Conservation (phyloP, 2,888 invertebrate species). For the Epirrhoe tristata region DNA sequence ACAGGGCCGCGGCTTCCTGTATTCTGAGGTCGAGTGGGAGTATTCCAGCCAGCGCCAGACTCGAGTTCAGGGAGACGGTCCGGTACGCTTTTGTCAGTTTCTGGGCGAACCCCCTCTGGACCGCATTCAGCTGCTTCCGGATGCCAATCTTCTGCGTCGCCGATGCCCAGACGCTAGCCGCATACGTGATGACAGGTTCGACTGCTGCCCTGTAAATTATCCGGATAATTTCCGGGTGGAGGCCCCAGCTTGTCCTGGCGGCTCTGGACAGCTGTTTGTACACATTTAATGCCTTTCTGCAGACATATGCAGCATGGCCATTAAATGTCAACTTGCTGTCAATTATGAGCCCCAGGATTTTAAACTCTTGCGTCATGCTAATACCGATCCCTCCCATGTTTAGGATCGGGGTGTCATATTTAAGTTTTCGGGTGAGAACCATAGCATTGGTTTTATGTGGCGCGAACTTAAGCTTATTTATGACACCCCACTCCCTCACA, state of each 20-base stretch:
- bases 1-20: neutral
- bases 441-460: conserved; percentile 12
- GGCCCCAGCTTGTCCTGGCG: conserved; percentile 21
- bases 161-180: conserved; percentile 10
- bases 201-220: conserved; percentile 11
- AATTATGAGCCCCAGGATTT: conserved; percentile 18
- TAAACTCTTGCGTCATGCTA: conserved; percentile 1
- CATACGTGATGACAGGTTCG: conserved; percentile 2
- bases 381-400: conserved; percentile 18
- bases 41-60: conserved; percentile 16
- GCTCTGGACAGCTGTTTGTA: conserved; percentile 16
- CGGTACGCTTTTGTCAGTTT: conserved; percentile 15
- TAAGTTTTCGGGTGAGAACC: conserved; percentile 2
- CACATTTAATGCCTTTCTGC: neutral
- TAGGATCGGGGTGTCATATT: neutral
- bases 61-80: conserved; percentile 11
- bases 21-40: conserved; percentile 28
- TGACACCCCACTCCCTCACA: conserved; percentile 19
- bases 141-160: conserved; percentile 1
- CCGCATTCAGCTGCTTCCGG: conserved; percentile 1
- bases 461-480: conserved; percentile 14
- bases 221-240: conserved; percentile 35
- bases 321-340: conserved; percentile 21
- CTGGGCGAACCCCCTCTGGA: conserved; percentile 11
- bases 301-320: neutral